phyloP scores from a whole-genome alignment of 2,888 invertebrate genomes.

The Entomobrya proxima region DNA sequence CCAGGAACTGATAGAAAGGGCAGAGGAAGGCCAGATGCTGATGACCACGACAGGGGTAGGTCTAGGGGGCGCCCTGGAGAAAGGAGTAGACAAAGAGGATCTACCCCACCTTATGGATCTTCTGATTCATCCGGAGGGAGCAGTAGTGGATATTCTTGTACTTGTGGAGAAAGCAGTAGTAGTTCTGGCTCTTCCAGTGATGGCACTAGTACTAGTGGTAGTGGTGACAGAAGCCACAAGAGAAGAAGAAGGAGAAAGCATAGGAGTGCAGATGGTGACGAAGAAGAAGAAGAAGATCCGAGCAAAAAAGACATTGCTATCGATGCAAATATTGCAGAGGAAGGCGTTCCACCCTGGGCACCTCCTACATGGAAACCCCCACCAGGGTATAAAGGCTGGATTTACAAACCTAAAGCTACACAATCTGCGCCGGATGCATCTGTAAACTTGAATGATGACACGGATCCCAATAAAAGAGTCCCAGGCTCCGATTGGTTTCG shows the following conservation, averaged over 20 bases:
- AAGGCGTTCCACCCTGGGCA: slow-evolving; percentile 28
- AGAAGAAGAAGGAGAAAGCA: neutral
- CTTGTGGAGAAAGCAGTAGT: neutral
- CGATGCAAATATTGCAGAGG: neutral
- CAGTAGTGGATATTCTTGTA: slow-evolving; percentile 14
- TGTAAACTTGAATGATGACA: neutral
- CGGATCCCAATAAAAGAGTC: neutral
- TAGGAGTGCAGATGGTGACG: neutral
- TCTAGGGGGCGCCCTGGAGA: too few species aligned
- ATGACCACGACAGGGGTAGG: too few species aligned
- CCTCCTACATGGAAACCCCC: slow-evolving; percentile 37
- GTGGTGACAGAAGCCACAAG: neutral
- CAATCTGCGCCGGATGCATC: slow-evolving; percentile 2
- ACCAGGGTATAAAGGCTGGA: slow-evolving; percentile 10
- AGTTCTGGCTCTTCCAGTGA: neutral
- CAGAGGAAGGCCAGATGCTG: neutral
- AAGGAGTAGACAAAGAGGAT: neutral
- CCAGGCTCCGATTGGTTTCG: slow-evolving; percentile 19
- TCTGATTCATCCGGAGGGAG: neutral
- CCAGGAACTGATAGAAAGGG: neutral
- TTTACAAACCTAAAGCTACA: neutral
- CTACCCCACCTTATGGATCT: neutral
- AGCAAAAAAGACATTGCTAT: neutral
- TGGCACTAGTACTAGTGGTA: neutral
- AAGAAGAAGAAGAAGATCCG: neutral